Base-by-base conservation (phyloP, 2,797 vertebrate species). In the Oreochromis grahami region DNA sequence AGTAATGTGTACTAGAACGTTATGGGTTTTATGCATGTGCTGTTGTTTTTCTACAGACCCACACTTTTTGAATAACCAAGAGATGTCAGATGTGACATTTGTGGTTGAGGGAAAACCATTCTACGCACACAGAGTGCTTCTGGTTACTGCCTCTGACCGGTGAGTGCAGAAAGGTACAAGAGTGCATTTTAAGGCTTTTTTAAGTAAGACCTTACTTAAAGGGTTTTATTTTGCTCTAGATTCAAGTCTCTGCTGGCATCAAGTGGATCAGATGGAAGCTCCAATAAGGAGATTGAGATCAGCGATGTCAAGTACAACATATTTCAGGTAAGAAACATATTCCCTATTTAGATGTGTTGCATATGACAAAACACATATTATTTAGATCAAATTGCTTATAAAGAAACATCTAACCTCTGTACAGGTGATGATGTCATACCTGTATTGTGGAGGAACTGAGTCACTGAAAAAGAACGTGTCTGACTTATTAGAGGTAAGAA, bases 1-100 rank as follows among this genome's bases (percentile, higher is more conserved):
- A 19, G 24, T 0, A 29, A 29, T 5, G 24, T 19, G 24, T 72
- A 29, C 13, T 15, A 38, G 21, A 74, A 50, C 2, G 2, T 55
- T 34, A 52, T 52, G 4, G 13, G 45, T 79, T 81, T 24, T 77
- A 78, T 83, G 5, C 1, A n/a, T 2, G 2, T 43, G n/a, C 4
- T 38, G 13, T 13, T 21, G 8, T 81, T 84, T 32, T 63, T 72
- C 50, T 15, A 26, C 94, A 99, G 98, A 99, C 89, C 98, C 98
- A 70, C 98, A 98, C 93, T 99, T 99, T 88, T 94, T 99, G 88
- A 99, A 99, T 89, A 99, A 99, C 88, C 97, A 96, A 80, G 98
- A 99, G 87, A 99, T 99, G 98, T 99, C 98, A 0, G 98, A 99
- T 6, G 98, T 99, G 43, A 99, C 97, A 2, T 99, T 99, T 92